A percentile compares a stretch with the other conserved stretches of the same genome.
Evolutionary conservation across 1,140 invertebrate genomes (phyloP).

Genomic region (Polyergus mexicanus): DNA sequence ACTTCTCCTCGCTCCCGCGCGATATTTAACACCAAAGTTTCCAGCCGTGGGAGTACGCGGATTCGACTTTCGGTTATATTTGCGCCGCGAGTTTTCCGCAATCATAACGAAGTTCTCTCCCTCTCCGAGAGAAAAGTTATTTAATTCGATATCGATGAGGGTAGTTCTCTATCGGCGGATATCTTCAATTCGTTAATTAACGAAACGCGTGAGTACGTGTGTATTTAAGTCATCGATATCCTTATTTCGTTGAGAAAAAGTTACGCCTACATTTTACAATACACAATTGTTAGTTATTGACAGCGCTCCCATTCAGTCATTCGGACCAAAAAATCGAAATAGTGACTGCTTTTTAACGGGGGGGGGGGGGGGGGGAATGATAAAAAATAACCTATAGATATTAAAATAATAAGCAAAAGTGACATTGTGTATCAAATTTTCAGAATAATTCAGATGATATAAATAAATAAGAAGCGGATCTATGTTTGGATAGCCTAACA

Average conservation of each 20-base stretch:
- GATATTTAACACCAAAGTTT: conserved; percentile 61
- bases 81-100: conserved; percentile 35
- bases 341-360: no score
- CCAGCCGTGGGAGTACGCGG: neutral
- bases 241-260: neutral
- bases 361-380: no score
- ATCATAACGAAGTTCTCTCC: conserved; percentile 52
- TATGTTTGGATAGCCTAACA: no score
- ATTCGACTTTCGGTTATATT: conserved; percentile 56
- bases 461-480: no score
- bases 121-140: conserved; percentile 43
- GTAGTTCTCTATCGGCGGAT: conserved; percentile 19
- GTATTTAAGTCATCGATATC: neutral
- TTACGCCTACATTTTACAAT: neutral
- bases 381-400: no score
- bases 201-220: neutral
- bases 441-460: no score
- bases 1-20: conserved; percentile 22
- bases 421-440: no score
- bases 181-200: conserved; percentile 61
- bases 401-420: no score
- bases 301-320: no score
- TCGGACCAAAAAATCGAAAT: no score
- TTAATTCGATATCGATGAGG: conserved; percentile 65
- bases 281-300: neutral